A percentile compares a stretch with the other conserved stretches of the same genome.
phyloP scores from a whole-genome alignment of 1,140 invertebrate species.

The Anastatus disparis region DNA sequence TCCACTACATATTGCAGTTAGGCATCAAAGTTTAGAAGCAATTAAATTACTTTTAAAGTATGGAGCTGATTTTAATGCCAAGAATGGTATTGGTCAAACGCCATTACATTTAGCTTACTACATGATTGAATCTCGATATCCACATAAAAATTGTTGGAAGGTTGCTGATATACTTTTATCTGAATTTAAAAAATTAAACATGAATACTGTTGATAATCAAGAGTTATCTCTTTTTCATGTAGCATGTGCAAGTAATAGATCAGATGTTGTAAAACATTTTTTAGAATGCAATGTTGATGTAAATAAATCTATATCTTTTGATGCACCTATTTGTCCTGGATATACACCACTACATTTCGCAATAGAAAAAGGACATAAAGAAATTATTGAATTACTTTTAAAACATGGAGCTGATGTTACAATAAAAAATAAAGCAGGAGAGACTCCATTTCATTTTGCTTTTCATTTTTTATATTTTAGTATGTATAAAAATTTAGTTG shows the following conservation, averaged over 20 bases:
- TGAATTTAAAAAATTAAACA: neutral
- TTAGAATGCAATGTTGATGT: neutral
- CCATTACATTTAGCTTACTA: slow-evolving; percentile 14
- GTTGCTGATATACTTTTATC: slow-evolving; percentile 13
- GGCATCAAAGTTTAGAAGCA: slow-evolving; percentile 9
- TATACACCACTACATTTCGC: slow-evolving; percentile 29
- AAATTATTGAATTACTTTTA: neutral
- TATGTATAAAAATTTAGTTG: too few relatives aligned
- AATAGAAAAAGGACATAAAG: neutral
- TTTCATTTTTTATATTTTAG: too few relatives aligned
- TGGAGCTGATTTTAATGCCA: neutral
- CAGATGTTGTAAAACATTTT: slow-evolving; percentile 7
- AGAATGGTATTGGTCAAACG: slow-evolving; percentile 2
- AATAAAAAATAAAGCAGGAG: neutral
- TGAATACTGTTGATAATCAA: neutral
- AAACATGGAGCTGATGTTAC: slow-evolving; percentile 6
- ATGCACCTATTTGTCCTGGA: neutral
- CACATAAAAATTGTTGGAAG: neutral
- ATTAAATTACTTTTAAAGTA: slow-evolving; percentile 13
- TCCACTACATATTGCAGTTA: slow-evolving; percentile 11
- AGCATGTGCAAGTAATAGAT: slow-evolving; percentile 8
- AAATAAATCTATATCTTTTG: neutral
- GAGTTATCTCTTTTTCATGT: slow-evolving; percentile 24
- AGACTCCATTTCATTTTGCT: slow-evolving; percentile 11
- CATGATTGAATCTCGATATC: slow-evolving; percentile 15